Evolutionary conservation across 2,888 invertebrate genomes (phyloP).

Genomic region (Tenthredo notha): DNA sequence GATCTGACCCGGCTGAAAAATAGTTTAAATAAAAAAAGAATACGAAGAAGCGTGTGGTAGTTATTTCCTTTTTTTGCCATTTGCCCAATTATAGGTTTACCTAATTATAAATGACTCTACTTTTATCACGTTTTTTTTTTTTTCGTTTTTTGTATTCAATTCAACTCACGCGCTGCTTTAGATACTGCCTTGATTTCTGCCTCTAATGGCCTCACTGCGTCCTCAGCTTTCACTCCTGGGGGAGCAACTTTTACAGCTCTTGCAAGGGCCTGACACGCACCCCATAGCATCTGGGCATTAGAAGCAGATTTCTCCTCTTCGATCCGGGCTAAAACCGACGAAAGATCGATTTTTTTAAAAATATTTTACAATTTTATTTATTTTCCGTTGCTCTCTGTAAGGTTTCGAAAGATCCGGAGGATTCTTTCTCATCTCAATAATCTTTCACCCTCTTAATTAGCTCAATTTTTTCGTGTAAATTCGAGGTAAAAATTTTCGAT

Average conservation of each 20-base stretch:
- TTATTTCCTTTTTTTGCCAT: background rate
- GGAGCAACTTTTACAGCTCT: constrained; percentile 86
- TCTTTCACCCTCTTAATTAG: background rate
- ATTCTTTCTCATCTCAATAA: background rate
- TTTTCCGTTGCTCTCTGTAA: background rate
- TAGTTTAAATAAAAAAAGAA: background rate
- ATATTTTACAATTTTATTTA: background rate
- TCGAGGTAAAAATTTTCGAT: too few relatives aligned
- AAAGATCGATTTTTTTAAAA: constrained; percentile 5
- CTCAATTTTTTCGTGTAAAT: too few relatives aligned
- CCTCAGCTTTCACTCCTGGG: constrained; percentile 80
- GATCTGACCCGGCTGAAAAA: constrained; percentile 85
- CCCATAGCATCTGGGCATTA: constrained; percentile 94
- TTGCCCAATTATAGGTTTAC: background rate
- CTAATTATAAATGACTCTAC: background rate
- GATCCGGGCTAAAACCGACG: constrained; percentile 81
- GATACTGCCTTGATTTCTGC: constrained; percentile 87
- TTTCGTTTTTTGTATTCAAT: background rate
- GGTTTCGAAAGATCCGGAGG: background rate
- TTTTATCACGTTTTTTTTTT: background rate
- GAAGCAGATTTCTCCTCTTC: constrained; percentile 87
- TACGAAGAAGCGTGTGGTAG: background rate
- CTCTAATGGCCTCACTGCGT: constrained; percentile 83
- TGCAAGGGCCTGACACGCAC: constrained; percentile 93
- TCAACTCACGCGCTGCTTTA: constrained; percentile 85